These are phyloP conservation scores for Emys orbicularis DNA, from an alignment of 2,797 vertebrate genomes.

Conservation along the genomic window DNA sequence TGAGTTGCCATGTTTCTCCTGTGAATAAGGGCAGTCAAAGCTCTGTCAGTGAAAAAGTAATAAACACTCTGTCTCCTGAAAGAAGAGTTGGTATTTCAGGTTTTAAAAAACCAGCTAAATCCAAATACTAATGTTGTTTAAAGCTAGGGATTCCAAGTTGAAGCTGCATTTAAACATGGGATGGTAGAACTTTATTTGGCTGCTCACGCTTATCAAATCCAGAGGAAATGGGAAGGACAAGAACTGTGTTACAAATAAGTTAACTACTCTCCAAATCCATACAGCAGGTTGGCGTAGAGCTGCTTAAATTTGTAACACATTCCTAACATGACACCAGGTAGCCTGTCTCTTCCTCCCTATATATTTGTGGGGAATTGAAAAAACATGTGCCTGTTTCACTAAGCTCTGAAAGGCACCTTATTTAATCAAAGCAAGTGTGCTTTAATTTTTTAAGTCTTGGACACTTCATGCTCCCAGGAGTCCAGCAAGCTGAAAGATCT, in stretches of 20 bases:
- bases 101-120: neutral
- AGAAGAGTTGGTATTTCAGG: neutral
- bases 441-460: neutral
- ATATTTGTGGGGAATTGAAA: neutral
- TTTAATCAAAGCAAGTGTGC: constrained; percentile 4
- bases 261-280: neutral
- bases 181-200: neutral
- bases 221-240: neutral
- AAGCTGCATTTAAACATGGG: neutral
- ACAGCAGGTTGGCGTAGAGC: neutral
- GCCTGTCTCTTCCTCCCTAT: neutral
- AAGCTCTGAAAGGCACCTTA: constrained; percentile 1
- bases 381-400: neutral
- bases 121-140: neutral
- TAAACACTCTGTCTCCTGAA: neutral
- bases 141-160: neutral
- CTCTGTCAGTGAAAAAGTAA: neutral
- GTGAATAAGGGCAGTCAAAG: neutral
- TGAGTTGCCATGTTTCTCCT: neutral
- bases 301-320: neutral
- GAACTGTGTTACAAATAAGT: neutral
- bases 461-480: neutral
- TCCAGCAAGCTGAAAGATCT: neutral
- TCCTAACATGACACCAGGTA: neutral
- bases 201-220: neutral